Conservation (phyloP, 2,797 vertebrate genomes). For the Knipowitschia caucasica region DNA sequence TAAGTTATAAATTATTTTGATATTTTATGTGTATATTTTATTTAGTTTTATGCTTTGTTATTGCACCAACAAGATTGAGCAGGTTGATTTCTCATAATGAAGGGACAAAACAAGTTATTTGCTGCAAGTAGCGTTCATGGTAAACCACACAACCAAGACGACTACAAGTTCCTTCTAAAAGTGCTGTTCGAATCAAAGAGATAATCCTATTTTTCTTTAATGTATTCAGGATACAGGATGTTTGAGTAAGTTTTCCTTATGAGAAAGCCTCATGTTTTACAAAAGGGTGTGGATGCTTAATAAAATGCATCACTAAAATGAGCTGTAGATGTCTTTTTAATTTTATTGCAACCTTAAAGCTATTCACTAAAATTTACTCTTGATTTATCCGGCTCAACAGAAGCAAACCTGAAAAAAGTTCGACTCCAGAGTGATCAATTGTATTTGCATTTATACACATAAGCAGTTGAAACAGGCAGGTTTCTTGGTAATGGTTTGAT, state of each 20-base stretch:
- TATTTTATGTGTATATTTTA: constrained; percentile 54
- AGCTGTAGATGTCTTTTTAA: constrained; percentile 13
- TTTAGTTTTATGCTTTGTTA: constrained; percentile 44
- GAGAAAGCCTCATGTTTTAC: constrained; percentile 52
- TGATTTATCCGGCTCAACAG: too few species aligned
- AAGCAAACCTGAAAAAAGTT: too few species aligned
- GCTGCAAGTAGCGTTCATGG: constrained; percentile 28
- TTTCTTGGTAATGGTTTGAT: background rate
- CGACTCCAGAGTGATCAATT: too few species aligned
- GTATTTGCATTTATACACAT: too few species aligned
- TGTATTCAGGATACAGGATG: constrained; percentile 34
- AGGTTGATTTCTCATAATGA: constrained; percentile 29
- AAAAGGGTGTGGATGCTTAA: constrained; percentile 56
- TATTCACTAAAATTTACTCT: too few species aligned
- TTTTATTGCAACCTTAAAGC: too few species aligned
- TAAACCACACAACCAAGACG: constrained; percentile 33
- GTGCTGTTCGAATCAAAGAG: constrained; percentile 44
- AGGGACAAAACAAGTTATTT: constrained; percentile 24
- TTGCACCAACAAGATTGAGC: constrained; percentile 33
- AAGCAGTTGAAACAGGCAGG: background rate
- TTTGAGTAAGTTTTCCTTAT: constrained; percentile 54
- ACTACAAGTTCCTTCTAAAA: constrained; percentile 29
- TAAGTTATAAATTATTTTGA: constrained; percentile 81
- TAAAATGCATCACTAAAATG: constrained; percentile 68
- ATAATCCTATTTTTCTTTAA: constrained; percentile 58